Conservation (phyloP, 2,888 invertebrate species). For the Dendrolimus houi region DNA sequence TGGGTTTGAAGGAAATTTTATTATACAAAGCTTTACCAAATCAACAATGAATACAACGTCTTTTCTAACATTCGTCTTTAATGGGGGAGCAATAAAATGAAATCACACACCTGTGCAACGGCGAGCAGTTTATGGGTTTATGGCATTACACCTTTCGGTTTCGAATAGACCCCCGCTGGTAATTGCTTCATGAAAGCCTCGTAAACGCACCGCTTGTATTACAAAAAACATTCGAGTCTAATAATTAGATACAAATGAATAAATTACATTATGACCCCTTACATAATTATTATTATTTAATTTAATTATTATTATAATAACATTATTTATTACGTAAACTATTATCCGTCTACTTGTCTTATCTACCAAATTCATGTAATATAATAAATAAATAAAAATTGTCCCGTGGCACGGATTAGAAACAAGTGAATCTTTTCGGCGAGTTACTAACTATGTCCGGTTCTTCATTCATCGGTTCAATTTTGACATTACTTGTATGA, state of each 20-base stretch:
- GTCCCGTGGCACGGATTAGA: too few species aligned
- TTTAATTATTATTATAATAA: too few species aligned
- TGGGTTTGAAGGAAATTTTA: constrained; percentile 1
- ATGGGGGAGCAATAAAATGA: constrained; percentile 17
- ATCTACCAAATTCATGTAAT: too few species aligned
- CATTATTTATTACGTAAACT: too few species aligned
- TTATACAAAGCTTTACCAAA: background rate
- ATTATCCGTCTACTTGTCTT: too few species aligned
- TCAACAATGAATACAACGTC: constrained; percentile 11
- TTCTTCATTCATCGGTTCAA: too few species aligned
- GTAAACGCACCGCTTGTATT: constrained; percentile 46
- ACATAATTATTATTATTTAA: too few species aligned
- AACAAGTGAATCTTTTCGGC: too few species aligned
- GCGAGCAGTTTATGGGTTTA: constrained; percentile 64
- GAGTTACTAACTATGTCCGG: too few species aligned
- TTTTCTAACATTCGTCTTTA: constrained; percentile 1
- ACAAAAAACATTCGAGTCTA: constrained; percentile 35
- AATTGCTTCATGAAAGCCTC: constrained; percentile 62
- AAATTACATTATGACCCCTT: background rate
- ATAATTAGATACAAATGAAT: constrained; percentile 41
- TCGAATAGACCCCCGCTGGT: constrained; percentile 54
- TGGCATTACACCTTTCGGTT: constrained; percentile 61
- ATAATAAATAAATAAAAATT: too few species aligned
- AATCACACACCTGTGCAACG: constrained; percentile 53
- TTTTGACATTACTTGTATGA: too few species aligned